Evolutionary conservation across 2,113 vertebrate species (phyloP).

Genomic region (Irena cyanogastra): DNA sequence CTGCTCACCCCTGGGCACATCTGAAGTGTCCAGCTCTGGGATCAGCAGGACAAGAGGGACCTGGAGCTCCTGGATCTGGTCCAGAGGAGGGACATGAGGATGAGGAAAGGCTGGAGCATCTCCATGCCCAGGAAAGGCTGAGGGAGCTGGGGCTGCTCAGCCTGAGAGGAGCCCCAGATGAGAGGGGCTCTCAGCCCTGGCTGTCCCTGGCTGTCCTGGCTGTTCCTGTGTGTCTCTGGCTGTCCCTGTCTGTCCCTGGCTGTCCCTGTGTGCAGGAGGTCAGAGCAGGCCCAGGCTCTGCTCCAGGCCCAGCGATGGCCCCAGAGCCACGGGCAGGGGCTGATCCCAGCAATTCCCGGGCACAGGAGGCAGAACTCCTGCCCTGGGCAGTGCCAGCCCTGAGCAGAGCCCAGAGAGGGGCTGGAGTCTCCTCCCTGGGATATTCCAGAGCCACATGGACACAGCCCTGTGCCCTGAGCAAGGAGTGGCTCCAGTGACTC

Average conservation of each 20-base stretch:
- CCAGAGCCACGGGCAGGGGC: neutral
- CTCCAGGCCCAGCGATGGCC: neutral
- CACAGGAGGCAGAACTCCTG: neutral
- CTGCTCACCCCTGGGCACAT: neutral
- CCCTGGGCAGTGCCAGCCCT: neutral
- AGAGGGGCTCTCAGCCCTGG: neutral
- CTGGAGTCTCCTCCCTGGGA: neutral
- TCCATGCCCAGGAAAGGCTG: fast-evolving
- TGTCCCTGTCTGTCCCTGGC: neutral
- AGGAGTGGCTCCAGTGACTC: neutral
- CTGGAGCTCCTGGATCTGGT: neutral
- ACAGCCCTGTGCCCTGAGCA: neutral
- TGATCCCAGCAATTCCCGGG: neutral
- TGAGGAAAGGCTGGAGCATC: neutral
- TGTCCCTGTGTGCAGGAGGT: neutral
- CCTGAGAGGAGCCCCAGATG: neutral
- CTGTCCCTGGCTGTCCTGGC: fast-evolving
- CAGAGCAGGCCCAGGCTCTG: neutral
- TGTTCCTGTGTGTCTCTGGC: neutral
- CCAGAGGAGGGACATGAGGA: neutral
- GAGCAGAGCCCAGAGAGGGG: neutral
- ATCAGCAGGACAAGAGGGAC: neutral
- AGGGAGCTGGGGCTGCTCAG: neutral
- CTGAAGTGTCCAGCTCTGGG: neutral
- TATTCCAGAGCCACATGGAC: neutral